Conservation (phyloP, 2,888 invertebrate genomes). For the Heliconius aoede region DNA sequence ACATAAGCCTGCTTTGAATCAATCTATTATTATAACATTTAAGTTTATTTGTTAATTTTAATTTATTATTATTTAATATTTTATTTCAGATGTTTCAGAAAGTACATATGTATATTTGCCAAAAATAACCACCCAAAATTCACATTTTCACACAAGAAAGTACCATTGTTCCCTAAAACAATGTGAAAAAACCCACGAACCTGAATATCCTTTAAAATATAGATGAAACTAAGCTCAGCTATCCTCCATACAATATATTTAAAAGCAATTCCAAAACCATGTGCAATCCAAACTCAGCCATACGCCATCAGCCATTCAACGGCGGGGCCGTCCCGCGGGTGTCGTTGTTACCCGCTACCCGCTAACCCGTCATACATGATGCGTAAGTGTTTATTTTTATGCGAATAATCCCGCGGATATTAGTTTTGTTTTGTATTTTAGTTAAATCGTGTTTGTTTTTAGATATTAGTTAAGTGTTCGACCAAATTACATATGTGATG, state of each 20-base stretch:
- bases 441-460: not conserved
- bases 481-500: not conserved
- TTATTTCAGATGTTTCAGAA: too few species aligned
- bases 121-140: not conserved
- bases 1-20: too few species aligned
- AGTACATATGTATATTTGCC: not conserved
- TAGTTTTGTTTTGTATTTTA: slow-evolving; percentile 8
- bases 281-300: slow-evolving; percentile 51
- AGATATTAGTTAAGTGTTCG: not conserved
- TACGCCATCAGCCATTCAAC: slow-evolving; percentile 42
- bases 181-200: not conserved
- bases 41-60: too few species aligned
- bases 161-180: not conserved
- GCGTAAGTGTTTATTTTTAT: slow-evolving; percentile 38
- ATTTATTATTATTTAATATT: too few species aligned
- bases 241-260: slow-evolving; percentile 46
- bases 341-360: slow-evolving; percentile 59
- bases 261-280: slow-evolving; percentile 54
- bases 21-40: too few species aligned
- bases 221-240: slow-evolving; percentile 40
- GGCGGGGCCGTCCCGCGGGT: slow-evolving; percentile 71
- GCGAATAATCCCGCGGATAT: slow-evolving; percentile 12
- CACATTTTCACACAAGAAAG: not conserved
- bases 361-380: slow-evolving; percentile 30
- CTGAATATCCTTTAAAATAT: slow-evolving; percentile 35